Conservation (phyloP, 2,797 vertebrate genomes). For the Rhinoraja longicauda region DNA sequence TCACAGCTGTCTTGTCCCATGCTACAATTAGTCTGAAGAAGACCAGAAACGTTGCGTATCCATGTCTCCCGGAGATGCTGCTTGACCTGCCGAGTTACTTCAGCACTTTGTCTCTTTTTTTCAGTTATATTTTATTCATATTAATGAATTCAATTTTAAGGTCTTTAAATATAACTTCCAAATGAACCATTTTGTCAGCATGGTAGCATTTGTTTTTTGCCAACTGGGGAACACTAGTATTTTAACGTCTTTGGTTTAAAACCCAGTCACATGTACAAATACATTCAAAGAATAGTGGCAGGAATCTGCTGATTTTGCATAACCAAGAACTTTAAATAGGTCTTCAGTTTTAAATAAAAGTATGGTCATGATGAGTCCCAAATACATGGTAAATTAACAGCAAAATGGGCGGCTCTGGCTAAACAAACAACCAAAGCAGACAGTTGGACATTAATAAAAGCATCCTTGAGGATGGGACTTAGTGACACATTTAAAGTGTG, state of each 20-base stretch:
- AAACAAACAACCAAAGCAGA: conserved; percentile 51
- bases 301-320: conserved; percentile 46
- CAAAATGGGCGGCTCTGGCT: conserved; percentile 44
- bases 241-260: conserved; percentile 3
- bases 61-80: no score
- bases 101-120: no score
- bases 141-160: not conserved
- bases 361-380: conserved; percentile 48
- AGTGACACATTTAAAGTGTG: conserved; percentile 42
- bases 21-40: no score
- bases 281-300: conserved; percentile 42
- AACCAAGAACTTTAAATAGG: conserved; percentile 43
- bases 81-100: no score
- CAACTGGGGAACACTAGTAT: not conserved
- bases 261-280: not conserved
- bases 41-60: no score
- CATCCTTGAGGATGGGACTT: conserved; percentile 53
- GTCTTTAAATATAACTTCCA: not conserved
- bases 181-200: not conserved
- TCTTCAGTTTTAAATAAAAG: conserved; percentile 51
- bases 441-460: conserved; percentile 52
- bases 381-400: conserved; percentile 41
- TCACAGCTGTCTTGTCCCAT: no score
- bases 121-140: not conserved
- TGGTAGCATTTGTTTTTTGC: not conserved